Evolutionary conservation across 2,888 invertebrate species (phyloP).

Genomic region (Phalera bucephala): DNA sequence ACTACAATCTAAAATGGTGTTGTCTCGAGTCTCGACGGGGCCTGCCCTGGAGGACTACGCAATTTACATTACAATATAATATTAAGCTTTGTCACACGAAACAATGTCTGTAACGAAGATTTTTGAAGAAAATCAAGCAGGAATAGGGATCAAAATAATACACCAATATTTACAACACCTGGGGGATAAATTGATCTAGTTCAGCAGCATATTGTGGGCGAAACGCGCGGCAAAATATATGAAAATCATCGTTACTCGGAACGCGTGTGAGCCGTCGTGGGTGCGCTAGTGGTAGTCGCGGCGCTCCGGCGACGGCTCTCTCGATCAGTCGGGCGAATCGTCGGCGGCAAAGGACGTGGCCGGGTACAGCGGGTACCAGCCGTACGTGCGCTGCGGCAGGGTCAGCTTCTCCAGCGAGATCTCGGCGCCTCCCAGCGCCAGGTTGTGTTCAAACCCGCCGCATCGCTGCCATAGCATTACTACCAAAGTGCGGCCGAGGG

Average conservation of each 20-base stretch:
- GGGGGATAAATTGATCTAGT: slow-evolving; percentile 15
- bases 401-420: slow-evolving; percentile 92
- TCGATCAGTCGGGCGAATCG: slow-evolving; percentile 81
- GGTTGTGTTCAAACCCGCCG: slow-evolving; percentile 93
- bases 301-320: slow-evolving; percentile 80
- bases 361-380: slow-evolving; percentile 96
- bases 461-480: slow-evolving; percentile 97
- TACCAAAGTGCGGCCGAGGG: slow-evolving; percentile 90
- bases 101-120: not conserved
- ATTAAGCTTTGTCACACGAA: not conserved
- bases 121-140: not conserved
- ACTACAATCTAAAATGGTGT: slow-evolving; percentile 43
- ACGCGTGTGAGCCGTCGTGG: slow-evolving; percentile 54
- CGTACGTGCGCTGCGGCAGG: slow-evolving; percentile 90
- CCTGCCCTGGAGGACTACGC: slow-evolving; percentile 18
- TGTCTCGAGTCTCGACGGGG: slow-evolving; percentile 23
- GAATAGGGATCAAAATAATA: slow-evolving; percentile 1
- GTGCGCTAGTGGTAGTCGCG: slow-evolving; percentile 59
- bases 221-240: slow-evolving; percentile 22
- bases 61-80: slow-evolving; percentile 9
- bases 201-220: slow-evolving; percentile 30
- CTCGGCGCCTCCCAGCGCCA: slow-evolving; percentile 91
- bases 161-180: slow-evolving; percentile 30
- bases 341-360: slow-evolving; percentile 90
- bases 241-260: slow-evolving; percentile 12